These are phyloP conservation scores for Macrocentrus cingulum DNA, from an alignment of 1,140 invertebrate species.

Conservation along the genomic window DNA sequence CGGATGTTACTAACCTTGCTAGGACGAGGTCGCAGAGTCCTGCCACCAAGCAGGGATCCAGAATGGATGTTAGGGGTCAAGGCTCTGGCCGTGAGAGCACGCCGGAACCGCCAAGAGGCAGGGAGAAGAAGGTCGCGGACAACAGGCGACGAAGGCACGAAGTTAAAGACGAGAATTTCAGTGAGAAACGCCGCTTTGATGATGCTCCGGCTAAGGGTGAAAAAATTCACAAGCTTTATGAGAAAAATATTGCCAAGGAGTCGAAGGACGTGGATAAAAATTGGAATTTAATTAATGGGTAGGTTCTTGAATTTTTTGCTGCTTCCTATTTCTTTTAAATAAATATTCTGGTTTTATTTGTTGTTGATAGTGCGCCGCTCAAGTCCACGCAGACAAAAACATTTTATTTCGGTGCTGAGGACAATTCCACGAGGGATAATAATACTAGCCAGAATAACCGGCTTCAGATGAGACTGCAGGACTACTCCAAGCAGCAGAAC, in stretches of 20 bases:
- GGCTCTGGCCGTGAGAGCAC: slow-evolving; percentile 66
- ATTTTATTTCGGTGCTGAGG: slow-evolving; percentile 79
- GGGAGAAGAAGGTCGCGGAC: slow-evolving; percentile 35
- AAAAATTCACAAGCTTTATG: slow-evolving; percentile 33
- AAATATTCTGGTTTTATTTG: slow-evolving; percentile 26
- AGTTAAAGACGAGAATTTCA: slow-evolving; percentile 28
- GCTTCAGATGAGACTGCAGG: slow-evolving; percentile 27
- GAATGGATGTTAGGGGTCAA: slow-evolving; percentile 51
- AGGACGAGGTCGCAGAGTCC: slow-evolving; percentile 38
- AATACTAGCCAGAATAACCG: slow-evolving; percentile 49
- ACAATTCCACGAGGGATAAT: slow-evolving; percentile 52
- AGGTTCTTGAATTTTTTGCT: no score
- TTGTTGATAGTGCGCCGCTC: slow-evolving; percentile 26
- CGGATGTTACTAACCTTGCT: slow-evolving; percentile 6
- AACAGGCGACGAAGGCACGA: slow-evolving; percentile 29
- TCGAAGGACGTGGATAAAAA: slow-evolving; percentile 34
- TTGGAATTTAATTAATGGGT: slow-evolving; percentile 33
- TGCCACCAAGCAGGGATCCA: slow-evolving; percentile 27
- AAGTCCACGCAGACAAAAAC: slow-evolving; percentile 61
- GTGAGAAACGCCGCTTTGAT: slow-evolving; percentile 25
- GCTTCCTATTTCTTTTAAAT: no score
- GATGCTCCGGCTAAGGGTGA: slow-evolving; percentile 23
- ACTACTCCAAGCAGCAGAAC: slow-evolving; percentile 23
- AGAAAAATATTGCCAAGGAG: slow-evolving; percentile 33
- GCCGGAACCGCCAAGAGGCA: slow-evolving; percentile 33